Conservation (phyloP, 2,888 invertebrate species). For the Rhyacophila evoluta region DNA sequence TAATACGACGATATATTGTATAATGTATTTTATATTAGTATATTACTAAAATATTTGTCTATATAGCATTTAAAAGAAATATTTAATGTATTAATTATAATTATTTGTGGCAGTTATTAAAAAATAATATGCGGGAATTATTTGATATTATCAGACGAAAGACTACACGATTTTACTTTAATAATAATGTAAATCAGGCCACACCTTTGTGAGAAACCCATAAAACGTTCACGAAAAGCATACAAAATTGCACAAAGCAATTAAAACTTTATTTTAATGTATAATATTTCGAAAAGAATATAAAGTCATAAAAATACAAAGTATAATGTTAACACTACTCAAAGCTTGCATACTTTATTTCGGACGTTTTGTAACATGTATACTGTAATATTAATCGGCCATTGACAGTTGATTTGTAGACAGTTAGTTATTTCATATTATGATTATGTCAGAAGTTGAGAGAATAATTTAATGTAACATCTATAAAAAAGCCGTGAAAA, state of each 20-base stretch:
- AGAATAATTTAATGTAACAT: constrained; percentile 30
- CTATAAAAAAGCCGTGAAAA: constrained; percentile 26
- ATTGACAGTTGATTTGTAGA: constrained; percentile 35
- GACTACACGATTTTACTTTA: background rate
- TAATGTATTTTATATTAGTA: too few species aligned
- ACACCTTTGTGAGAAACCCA: background rate
- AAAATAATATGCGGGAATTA: too few species aligned
- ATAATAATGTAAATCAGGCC: background rate
- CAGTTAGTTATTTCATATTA: background rate
- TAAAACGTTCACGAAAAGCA: background rate
- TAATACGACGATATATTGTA: too few species aligned
- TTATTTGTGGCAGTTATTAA: too few species aligned
- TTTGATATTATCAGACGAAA: too few species aligned
- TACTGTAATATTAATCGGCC: constrained; percentile 29
- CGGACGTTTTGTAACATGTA: background rate
- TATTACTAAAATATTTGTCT: too few species aligned
- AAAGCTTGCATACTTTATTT: background rate
- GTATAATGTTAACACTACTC: background rate
- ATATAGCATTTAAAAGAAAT: too few species aligned
- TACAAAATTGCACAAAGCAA: background rate
- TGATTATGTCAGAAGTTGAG: constrained; percentile 23
- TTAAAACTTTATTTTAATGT: background rate
- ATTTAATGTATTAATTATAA: too few species aligned
- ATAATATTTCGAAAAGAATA: background rate
- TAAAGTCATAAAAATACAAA: background rate